phyloP scores from a whole-genome alignment of 2,113 vertebrate species.

The Zootoca vivipara region DNA sequence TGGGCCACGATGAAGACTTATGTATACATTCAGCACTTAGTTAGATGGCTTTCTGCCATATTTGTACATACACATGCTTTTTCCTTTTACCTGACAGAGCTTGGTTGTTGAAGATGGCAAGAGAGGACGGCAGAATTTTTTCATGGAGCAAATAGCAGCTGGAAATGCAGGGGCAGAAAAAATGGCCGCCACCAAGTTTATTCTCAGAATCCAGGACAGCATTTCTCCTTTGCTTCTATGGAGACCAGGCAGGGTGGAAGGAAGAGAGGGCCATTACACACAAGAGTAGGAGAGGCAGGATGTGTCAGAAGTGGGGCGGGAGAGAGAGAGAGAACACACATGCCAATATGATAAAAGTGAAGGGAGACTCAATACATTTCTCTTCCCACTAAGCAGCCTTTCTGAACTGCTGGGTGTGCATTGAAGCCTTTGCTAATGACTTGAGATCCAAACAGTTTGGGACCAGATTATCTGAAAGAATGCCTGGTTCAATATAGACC shows the following conservation, averaged over 20 bases:
- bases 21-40: background rate
- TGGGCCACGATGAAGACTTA: background rate
- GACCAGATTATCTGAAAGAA: too few relatives aligned
- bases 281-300: background rate
- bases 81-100: conserved; percentile 78
- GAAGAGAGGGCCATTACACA: background rate
- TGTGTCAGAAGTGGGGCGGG: background rate
- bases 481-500: too few relatives aligned
- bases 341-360: background rate
- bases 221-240: conserved; percentile 95
- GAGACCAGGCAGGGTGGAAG: background rate
- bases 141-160: conserved; percentile 96
- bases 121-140: conserved; percentile 94
- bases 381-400: background rate
- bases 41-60: background rate
- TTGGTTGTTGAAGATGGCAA: conserved; percentile 88
- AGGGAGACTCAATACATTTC: background rate
- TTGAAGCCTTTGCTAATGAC: too few relatives aligned
- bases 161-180: conserved; percentile 96
- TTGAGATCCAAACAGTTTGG: too few relatives aligned
- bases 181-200: conserved; percentile 94
- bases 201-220: conserved; percentile 96
- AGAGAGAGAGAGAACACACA: background rate
- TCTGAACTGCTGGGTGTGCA: background rate
- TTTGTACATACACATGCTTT: background rate